These are phyloP conservation scores for Acanthopleura granulata DNA, from an alignment of 2,888 invertebrate genomes.

Conservation along the genomic window DNA sequence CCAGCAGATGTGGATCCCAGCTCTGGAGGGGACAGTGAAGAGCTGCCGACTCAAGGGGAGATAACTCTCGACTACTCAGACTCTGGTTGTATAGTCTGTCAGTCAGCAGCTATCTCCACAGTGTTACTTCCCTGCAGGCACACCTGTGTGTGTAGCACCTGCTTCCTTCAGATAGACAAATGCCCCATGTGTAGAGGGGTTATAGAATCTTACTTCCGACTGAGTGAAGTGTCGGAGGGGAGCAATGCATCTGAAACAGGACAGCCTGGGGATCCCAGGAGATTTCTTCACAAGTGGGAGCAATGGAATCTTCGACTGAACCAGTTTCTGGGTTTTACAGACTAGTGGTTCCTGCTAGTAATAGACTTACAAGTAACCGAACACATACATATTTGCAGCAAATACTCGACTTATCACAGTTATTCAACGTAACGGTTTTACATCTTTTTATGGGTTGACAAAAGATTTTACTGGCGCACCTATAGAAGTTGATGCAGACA, in stretches of 20 bases:
- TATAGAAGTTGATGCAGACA: no score
- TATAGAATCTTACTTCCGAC: conserved; percentile 82
- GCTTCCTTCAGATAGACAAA: conserved; percentile 84
- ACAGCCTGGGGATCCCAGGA: conserved; percentile 18
- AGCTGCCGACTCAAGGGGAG: no score
- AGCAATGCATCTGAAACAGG: not conserved
- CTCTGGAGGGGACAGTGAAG: no score
- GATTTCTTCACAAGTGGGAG: conserved; percentile 29
- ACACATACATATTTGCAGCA: no score
- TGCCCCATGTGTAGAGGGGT: conserved; percentile 90
- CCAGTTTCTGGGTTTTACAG: conserved; percentile 42
- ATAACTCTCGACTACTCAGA: not conserved
- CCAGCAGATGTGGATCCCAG: no score
- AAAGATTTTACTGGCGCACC: no score
- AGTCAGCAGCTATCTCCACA: conserved; percentile 81
- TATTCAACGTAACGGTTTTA: no score
- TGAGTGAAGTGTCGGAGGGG: conserved; percentile 23
- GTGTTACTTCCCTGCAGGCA: conserved; percentile 88
- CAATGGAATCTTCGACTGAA: conserved; percentile 42
- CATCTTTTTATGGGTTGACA: no score
- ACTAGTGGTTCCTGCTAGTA: no score
- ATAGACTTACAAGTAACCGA: no score
- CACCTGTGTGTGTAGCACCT: conserved; percentile 86
- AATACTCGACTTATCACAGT: no score
- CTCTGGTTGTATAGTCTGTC: conserved; percentile 82